A percentile compares a stretch with the other conserved stretches of the same genome.
phyloP scores from a whole-genome alignment of 2,113 vertebrate species.

The Dipodomys stephensi region DNA sequence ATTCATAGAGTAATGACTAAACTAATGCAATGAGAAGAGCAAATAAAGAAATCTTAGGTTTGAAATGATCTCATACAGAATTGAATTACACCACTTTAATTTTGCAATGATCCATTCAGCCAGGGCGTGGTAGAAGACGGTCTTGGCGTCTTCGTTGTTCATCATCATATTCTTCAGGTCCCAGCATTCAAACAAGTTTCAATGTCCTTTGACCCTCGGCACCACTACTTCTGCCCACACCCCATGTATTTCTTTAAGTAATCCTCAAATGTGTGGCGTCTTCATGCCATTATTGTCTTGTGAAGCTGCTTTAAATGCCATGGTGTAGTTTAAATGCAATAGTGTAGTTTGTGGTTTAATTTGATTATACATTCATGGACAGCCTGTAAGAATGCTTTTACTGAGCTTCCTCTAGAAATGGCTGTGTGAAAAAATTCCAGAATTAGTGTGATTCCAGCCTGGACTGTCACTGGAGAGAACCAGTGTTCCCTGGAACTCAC shows the following conservation, averaged over 20 bases:
- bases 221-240: not conserved
- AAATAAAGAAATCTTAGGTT: not conserved
- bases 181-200: not conserved
- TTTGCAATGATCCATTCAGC: not conserved
- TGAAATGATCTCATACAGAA: not conserved
- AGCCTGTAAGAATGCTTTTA: not conserved
- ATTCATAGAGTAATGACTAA: not conserved
- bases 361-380: not conserved
- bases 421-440: not conserved
- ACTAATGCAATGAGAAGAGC: not conserved
- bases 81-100: not conserved
- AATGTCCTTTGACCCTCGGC: not conserved
- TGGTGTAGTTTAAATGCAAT: not conserved
- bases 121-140: not conserved
- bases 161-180: not conserved
- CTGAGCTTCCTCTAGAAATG: not conserved
- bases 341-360: not conserved
- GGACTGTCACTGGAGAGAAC: not conserved
- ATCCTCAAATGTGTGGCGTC: not conserved
- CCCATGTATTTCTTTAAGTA: not conserved
- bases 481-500: not conserved
- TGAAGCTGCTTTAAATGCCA: not conserved
- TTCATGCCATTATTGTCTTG: not conserved
- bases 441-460: not conserved
- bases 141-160: not conserved